Conservation (phyloP, 2,113 vertebrate genomes). For the Aythya baeri region DNA sequence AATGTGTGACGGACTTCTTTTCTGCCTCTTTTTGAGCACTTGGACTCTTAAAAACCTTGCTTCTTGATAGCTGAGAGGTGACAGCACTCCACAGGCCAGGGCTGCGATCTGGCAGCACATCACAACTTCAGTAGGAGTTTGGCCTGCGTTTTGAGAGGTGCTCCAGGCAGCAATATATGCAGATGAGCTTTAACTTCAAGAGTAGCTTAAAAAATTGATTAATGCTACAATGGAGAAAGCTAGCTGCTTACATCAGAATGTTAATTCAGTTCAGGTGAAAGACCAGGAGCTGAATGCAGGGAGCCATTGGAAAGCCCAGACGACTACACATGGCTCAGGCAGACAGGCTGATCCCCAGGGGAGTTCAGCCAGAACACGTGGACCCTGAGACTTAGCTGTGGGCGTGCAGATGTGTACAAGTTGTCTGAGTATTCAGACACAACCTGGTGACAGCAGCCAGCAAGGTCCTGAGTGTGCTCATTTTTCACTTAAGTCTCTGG, state of each 20-base stretch:
- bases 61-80: not conserved
- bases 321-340: too few relatives aligned
- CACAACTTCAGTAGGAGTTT: not conserved
- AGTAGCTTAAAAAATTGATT: not conserved
- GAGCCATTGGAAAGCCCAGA: not conserved
- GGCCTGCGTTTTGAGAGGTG: not conserved
- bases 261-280: not conserved
- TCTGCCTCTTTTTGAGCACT: not conserved
- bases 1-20: not conserved
- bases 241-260: not conserved
- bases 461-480: not conserved
- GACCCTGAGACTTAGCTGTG: not conserved
- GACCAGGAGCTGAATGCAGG: fast-evolving
- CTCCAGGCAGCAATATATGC: not conserved
- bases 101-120: not conserved
- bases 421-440: not conserved
- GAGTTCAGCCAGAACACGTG: not conserved
- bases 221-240: not conserved
- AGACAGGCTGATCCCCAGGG: fast-evolving
- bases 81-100: not conserved
- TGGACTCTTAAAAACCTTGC: not conserved
- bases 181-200: not conserved
- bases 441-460: not conserved
- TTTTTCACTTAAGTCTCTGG: not conserved
- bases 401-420: not conserved